Evolutionary conservation across 2,113 vertebrate genomes (phyloP).

Genomic region (Myotis davidii): DNA sequence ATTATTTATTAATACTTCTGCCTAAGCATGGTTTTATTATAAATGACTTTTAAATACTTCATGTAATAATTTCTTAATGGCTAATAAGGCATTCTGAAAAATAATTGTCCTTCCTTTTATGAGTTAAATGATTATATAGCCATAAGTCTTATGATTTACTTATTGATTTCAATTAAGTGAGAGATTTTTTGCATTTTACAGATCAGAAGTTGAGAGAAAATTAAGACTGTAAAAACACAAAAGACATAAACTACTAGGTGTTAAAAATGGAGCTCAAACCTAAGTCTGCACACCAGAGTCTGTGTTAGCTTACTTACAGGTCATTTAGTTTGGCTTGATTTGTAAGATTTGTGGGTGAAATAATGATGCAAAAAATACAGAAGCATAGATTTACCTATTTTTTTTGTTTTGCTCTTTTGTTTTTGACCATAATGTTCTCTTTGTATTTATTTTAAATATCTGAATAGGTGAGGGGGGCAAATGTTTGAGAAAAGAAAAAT

Average conservation of each 20-base stretch:
- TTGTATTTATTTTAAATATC: conserved; percentile 67
- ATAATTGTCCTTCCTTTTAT: not conserved
- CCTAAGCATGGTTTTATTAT: not conserved
- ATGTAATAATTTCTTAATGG: not conserved
- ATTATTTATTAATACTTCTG: not conserved
- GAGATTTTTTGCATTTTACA: not conserved
- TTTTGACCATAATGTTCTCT: conserved; percentile 61
- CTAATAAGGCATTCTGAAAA: not conserved
- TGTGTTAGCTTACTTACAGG: not conserved
- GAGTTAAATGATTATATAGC: not conserved
- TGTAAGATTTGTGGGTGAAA: not conserved
- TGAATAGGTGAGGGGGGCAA: conserved; percentile 15
- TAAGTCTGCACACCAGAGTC: not conserved
- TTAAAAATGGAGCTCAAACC: not conserved
- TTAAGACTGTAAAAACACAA: not conserved
- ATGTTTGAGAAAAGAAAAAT: conserved; percentile 63
- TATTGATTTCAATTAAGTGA: not conserved
- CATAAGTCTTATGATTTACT: not conserved
- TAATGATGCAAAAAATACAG: not conserved
- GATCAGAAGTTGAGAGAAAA: not conserved
- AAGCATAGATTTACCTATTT: not conserved
- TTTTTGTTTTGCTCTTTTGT: not conserved
- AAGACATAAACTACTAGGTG: not conserved
- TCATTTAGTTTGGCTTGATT: not conserved
- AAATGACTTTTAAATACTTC: not conserved